Evolutionary conservation across 1,140 invertebrate species (phyloP).

Genomic region (Phymorhynchus buccinoides): DNA sequence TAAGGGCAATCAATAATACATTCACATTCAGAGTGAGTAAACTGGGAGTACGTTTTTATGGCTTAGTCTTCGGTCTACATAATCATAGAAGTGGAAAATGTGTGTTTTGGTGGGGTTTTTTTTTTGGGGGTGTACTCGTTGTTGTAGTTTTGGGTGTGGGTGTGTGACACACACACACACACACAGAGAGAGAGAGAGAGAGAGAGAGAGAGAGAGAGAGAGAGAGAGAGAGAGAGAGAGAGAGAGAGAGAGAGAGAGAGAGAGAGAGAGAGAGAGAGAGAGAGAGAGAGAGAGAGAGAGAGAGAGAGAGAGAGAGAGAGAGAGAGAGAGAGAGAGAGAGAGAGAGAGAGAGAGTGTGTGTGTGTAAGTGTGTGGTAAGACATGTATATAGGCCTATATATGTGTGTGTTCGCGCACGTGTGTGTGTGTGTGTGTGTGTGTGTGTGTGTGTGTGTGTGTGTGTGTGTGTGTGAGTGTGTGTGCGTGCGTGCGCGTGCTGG

Average conservation of each 20-base stretch:
- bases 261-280: neutral
- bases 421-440: neutral
- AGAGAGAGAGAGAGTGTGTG: neutral
- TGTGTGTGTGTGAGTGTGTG: constrained; percentile 2
- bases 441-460: neutral
- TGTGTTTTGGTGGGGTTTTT: neutral
- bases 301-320: neutral
- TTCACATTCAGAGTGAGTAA: too few species aligned
- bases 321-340: neutral
- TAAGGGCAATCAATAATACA: too few species aligned
- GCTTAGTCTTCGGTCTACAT: too few species aligned
- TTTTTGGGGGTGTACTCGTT: neutral
- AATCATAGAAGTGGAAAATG: too few species aligned
- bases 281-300: neutral
- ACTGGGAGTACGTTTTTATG: too few species aligned
- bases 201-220: too few species aligned
- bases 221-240: neutral
- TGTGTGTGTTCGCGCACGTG: neutral
- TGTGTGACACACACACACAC: neutral
- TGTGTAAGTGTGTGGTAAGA: neutral
- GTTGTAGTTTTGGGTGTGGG: neutral
- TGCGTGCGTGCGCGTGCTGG: neutral
- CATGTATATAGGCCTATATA: neutral
- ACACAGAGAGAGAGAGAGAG: neutral
- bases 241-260: neutral